Evolutionary conservation across 2,113 vertebrate species (phyloP).

Genomic region (Psettodes erumei): DNA sequence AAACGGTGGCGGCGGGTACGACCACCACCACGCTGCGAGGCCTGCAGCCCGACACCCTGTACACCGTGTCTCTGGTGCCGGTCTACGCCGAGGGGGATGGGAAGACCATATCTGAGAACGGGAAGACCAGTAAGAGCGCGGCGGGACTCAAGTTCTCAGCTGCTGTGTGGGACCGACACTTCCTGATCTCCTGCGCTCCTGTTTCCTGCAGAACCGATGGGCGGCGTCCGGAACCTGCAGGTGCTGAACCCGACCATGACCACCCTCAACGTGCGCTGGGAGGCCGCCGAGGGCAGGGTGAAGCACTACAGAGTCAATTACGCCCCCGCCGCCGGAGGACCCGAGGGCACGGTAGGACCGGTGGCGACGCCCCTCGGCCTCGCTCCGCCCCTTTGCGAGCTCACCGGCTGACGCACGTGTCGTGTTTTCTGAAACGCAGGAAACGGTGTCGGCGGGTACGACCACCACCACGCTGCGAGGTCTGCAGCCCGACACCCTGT

Average conservation of each 20-base stretch:
- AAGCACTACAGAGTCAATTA: constrained; percentile 93
- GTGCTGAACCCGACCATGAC: constrained; percentile 94
- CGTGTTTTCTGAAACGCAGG: constrained; percentile 73
- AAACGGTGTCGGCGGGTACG: constrained; percentile 89
- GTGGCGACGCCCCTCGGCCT: no score
- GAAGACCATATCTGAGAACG: constrained; percentile 87
- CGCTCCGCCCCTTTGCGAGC: no score
- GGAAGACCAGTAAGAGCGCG: constrained; percentile 91
- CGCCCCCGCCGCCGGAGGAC: constrained; percentile 84
- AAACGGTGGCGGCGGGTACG: no score
- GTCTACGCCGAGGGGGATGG: constrained; percentile 86
- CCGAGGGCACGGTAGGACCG: constrained; percentile 80
- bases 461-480: constrained; percentile 87
- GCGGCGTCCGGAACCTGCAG: constrained; percentile 90
- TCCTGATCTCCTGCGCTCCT: no score
- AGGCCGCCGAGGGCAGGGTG: constrained; percentile 92
- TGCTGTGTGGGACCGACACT: no score
- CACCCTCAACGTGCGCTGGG: constrained; percentile 93
- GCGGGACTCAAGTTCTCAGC: no score
- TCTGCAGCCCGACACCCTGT: constrained; percentile 90
- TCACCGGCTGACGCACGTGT: constrained; percentile 16
- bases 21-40: constrained; percentile 90
- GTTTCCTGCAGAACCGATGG: constrained; percentile 88
- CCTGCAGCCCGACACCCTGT: constrained; percentile 89
- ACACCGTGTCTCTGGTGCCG: constrained; percentile 88